Conservation (phyloP, 2,113 vertebrate genomes). For the Trachemys scripta region DNA sequence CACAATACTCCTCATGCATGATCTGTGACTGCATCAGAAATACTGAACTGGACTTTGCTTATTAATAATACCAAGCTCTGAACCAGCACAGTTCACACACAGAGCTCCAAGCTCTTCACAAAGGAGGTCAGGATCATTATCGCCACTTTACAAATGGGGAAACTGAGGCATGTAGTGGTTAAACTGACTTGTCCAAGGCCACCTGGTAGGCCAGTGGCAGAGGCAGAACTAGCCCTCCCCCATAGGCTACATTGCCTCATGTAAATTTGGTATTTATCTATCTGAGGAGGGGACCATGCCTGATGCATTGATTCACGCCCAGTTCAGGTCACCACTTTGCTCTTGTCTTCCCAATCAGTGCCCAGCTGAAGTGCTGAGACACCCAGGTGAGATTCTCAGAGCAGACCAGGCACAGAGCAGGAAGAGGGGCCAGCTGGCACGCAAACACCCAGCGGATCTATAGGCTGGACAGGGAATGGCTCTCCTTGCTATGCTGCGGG, state of each 20-base stretch:
- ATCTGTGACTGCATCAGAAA: background rate
- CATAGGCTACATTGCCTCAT: background rate
- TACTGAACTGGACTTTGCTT: background rate
- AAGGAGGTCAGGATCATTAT: background rate
- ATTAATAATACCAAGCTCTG: background rate
- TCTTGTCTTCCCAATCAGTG: background rate
- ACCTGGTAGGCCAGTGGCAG: background rate
- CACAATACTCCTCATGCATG: background rate
- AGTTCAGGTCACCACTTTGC: background rate
- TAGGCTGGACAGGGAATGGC: too few species aligned
- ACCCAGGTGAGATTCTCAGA: too few species aligned
- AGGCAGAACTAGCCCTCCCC: background rate
- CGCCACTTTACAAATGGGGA: background rate
- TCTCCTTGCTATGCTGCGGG: too few species aligned
- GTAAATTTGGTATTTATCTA: background rate
- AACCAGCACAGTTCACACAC: background rate
- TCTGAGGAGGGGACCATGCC: background rate
- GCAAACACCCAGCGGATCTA: too few species aligned
- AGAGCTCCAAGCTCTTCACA: background rate
- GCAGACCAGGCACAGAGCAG: too few species aligned
- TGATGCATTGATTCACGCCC: accelerated
- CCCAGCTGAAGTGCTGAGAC: too few species aligned
- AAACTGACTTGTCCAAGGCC: background rate
- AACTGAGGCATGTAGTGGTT: background rate
- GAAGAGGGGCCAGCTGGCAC: too few species aligned